Percentiles rank a stretch among this genome's conserved stretches.
These are phyloP conservation scores for Odontamblyopus rebecca DNA, from an alignment of 2,797 vertebrate species.

Conservation along the genomic window DNA sequence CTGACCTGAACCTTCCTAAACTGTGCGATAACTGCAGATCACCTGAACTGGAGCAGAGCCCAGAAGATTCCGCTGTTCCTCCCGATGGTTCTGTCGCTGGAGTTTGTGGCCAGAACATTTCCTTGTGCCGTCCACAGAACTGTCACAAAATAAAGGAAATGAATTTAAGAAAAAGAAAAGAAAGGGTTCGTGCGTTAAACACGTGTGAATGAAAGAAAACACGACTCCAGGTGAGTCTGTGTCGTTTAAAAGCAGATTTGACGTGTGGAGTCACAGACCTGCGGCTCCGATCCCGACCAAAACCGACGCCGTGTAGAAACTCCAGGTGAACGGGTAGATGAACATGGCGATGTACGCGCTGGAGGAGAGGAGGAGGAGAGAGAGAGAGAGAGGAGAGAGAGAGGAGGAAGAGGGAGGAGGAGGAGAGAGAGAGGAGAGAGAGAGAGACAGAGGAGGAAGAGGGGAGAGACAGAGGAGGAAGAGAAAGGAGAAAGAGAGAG, in stretches of 20 bases:
- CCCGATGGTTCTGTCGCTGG: constrained; percentile 88
- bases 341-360: constrained; percentile 96
- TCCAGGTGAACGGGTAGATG: constrained; percentile 91
- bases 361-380: not conserved
- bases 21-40: not conserved
- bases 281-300: constrained; percentile 92
- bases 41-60: constrained; percentile 96
- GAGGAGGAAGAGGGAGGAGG: no score
- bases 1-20: no score
- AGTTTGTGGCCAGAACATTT: constrained; percentile 92
- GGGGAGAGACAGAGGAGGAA: no score
- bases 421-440: no score
- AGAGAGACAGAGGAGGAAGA: no score
- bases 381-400: not conserved
- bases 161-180: not conserved
- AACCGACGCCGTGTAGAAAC: constrained; percentile 94
- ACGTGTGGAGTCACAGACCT: constrained; percentile 66
- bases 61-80: constrained; percentile 97
- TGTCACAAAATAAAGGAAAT: constrained; percentile 39
- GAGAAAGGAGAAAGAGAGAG: no score
- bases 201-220: no score
- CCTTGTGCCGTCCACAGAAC: constrained; percentile 98
- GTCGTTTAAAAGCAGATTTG: no score
- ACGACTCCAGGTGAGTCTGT: no score
- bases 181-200: no score